Evolutionary conservation across 2,797 vertebrate species (phyloP), one percentile per base, ranked within the genome.

Genomic region (Serranus cabrilla): DNA sequence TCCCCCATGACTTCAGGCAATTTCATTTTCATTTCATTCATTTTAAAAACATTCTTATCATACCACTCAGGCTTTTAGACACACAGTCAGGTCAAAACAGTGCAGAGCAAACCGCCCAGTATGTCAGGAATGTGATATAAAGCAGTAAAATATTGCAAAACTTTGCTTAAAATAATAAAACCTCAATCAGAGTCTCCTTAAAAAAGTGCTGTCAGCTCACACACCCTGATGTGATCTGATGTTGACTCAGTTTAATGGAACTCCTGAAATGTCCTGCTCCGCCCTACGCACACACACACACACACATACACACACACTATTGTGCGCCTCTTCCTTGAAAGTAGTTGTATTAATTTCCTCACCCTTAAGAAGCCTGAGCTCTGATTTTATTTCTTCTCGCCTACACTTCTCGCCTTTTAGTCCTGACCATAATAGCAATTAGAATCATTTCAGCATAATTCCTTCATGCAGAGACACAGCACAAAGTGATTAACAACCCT

Each of bases 191-290:
- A 8, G n/a, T 17, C 42, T 43, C 50, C n/a, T 77, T 72, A 55
- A 79, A 74, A 71, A 37, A 42, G 75, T 52, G 16, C 13, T 21
- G 70, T 71, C 68, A 82, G 83, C 80, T 55, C 54, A 52, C 74
- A 72, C 79, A 49, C 58, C 71, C 58, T 66, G 78, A 77, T 74
- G 73, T 39, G 42, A 87, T 82, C 74, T 27, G 25, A 58, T 17
- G 34, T 73, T 94, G 93, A 95, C 82, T 95, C 91, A 95, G 87
- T 74, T 85, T 68, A 73, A 73, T 75, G 89, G 90, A 91, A 92
- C 90, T 82, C 89, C 31, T 71, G 59, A 82, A 80, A 89, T 89
- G 85, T 87, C 81, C 87, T 87, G 86, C 78, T 82, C 79, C 83
- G 74, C 88, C 81, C 76, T 71, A 55, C 1, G 39, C 60, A 64